Evolutionary conservation across 2,888 invertebrate species (phyloP), one percentile per base, ranked within the genome.

Genomic region (Crioceris asparagi): DNA sequence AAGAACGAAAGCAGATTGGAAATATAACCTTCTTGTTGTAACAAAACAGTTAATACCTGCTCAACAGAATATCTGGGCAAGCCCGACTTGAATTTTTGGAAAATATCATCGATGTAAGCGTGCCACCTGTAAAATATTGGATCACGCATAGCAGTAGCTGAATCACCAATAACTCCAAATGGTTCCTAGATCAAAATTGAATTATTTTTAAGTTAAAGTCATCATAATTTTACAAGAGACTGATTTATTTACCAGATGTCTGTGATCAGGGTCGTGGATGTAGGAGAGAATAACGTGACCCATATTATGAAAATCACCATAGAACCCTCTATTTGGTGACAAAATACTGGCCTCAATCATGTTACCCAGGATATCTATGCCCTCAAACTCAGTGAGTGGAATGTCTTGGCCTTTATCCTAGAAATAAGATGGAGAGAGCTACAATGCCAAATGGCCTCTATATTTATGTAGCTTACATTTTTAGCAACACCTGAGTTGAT

Each of bases 51-150:
- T 57, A n/a, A n/a, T n/a, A 81, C 81, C 67, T 71, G 70, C 26
- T 70, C 64, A 3, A 55, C 53, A 0, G 65, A 67, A 59, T 88
- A 88, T 2, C 78, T 69, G 0, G 77, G 67, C 17, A 88, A 65
- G 10, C 76, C 77, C 41, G 68, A 67, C 63, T 88, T 88, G 63
- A 79, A 78, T 45, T 77, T 70, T 49, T 76, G 72, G 71, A 87
- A 88, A 23, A 88, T 64, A 48, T 84, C 79, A 52, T 88, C 83
- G 17, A 87, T 68, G 57, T 75, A 81, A 0, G 81, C 73, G 55
- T 90, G 88, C 83, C 83, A 87, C 57, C 83, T 77, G 67, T 87
- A 88, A 70, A 88, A 88, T 15, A 82, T 65, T 0, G 88, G 87
- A 64, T 90, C 90, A 2, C 88, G 70, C 85, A 88, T 86, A 0